These are phyloP conservation scores for Condylura cristata DNA, from an alignment of 2,113 vertebrate genomes.

Conservation along the genomic window DNA sequence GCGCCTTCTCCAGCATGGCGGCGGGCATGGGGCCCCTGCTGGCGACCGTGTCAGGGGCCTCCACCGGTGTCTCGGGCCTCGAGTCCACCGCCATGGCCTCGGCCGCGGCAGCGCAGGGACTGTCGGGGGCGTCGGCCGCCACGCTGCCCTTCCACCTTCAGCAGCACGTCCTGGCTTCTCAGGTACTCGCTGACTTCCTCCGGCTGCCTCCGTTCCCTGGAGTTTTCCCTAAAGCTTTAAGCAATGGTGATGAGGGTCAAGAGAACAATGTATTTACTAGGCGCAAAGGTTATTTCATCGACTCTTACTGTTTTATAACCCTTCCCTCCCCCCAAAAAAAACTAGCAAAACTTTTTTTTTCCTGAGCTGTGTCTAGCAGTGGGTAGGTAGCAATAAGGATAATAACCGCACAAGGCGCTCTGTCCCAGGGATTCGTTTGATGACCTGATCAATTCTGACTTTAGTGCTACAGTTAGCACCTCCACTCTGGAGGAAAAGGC, in stretches of 20 bases:
- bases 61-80: slow-evolving; percentile 90
- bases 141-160: slow-evolving; percentile 97
- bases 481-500: neutral
- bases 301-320: neutral
- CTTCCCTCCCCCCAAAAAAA: neutral
- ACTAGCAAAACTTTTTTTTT: neutral
- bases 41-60: slow-evolving; percentile 93
- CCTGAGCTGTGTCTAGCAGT: neutral
- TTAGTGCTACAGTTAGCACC: neutral
- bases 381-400: too few species aligned
- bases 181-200: slow-evolving; percentile 86
- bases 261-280: neutral
- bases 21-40: slow-evolving; percentile 96
- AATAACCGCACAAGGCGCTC: neutral
- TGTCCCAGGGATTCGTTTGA: neutral
- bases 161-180: slow-evolving; percentile 97
- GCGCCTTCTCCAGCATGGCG: slow-evolving; percentile 95
- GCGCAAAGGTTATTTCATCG: neutral
- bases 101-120: slow-evolving; percentile 92
- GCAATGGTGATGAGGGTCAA: too few species aligned
- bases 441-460: neutral
- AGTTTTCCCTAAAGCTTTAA: neutral
- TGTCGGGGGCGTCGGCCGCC: slow-evolving; percentile 88
- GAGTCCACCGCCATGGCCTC: slow-evolving; percentile 92
- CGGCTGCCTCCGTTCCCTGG: accelerated